Evolutionary conservation across 2,113 vertebrate genomes (phyloP), one percentile per base, ranked within the genome.

Genomic region (Scytalopus superciliaris): DNA sequence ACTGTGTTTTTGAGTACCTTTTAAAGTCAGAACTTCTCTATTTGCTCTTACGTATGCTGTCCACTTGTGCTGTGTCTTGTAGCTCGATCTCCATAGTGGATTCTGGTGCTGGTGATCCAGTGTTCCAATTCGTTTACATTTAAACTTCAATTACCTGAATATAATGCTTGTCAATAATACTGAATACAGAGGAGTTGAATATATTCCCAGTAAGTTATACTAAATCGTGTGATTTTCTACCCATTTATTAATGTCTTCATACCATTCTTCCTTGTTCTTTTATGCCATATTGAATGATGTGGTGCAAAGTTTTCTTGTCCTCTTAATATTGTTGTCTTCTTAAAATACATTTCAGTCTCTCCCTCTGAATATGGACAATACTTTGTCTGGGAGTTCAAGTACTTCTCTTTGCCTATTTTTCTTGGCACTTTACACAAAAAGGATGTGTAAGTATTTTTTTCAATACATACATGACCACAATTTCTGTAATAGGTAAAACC

Each of bases 161-260:
- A 67, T 57, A 93, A 93, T 74, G 28, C 70, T 69, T 90, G 70
- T 80, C 84, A 89, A 85, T 96, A 94, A 80, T 69, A 50, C 74
- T 40, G 63, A 88, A 55, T 70, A 16, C 33, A 59, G 60, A 74
- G 55, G 55, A 83, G 45, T 23, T 80, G 59, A 80, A 47, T 84
- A 19, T 80, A 52, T 87, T 64, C 50, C 55, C 24, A 55, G 62
- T 23, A 91, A 94, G 52, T 88, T 80, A 40, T 30, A 63, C 27
- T 77, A 88, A 88, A 79, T 56, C 9, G 35, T 45, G 28, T 56
- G 70, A 42, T 89, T 91, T 95, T 73, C 42, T 84, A 23, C 35
- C 57, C 16, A 3, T 69, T 45, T 69, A 22, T 72, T 83, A 39
- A 53, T 77, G 16, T 33, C 39, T 69, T 39, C 25, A 12, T 69